Base-by-base conservation (phyloP, 37 sponge, comb jelly and placozoan genomes). In the Petrosia ficiformis region DNA sequence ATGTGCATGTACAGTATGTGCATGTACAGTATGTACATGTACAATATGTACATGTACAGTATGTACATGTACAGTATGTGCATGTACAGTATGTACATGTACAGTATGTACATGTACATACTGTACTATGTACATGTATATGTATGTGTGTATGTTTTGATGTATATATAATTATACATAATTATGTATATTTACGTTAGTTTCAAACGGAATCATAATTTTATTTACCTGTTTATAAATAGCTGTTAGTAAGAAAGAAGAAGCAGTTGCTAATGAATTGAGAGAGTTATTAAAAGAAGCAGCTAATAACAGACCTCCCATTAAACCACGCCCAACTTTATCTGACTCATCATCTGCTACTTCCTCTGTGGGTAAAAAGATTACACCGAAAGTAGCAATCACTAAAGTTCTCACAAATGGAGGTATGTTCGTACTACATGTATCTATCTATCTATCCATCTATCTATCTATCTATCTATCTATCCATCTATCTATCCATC, bases 41-140 rank as follows among this genome's bases (percentile, higher is more conserved):
- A n/a, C n/a, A n/a, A n/a, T n/a, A n/a, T n/a, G n/a, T n/a, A n/a
- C n/a, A n/a, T n/a, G n/a, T n/a, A n/a, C n/a, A n/a, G n/a, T n/a
- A n/a, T n/a, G n/a, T n/a, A n/a, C n/a, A n/a, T n/a, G n/a, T n/a
- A n/a, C n/a, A n/a, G n/a, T n/a, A n/a, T n/a, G n/a, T n/a, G n/a
- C n/a, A n/a, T n/a, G n/a, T n/a, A n/a, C n/a, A n/a, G n/a, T n/a
- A n/a, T n/a, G n/a, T n/a, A n/a, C n/a, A n/a, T n/a, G n/a, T n/a
- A n/a, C n/a, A n/a, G n/a, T n/a, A n/a, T 48, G 54, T 48, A 48
- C 63, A 61, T 11, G 63, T 61, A n/a, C 63, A 61, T 61, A 26
- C 5, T n/a, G 11, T 61, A 61, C n/a, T 48, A 8, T 61, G 63
- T 61, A 48, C 54, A 48, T 48, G 54, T 48, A 10, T 48, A 48